These are phyloP conservation scores for Heliconius sara DNA, from an alignment of 2,888 invertebrate species.

Conservation along the genomic window DNA sequence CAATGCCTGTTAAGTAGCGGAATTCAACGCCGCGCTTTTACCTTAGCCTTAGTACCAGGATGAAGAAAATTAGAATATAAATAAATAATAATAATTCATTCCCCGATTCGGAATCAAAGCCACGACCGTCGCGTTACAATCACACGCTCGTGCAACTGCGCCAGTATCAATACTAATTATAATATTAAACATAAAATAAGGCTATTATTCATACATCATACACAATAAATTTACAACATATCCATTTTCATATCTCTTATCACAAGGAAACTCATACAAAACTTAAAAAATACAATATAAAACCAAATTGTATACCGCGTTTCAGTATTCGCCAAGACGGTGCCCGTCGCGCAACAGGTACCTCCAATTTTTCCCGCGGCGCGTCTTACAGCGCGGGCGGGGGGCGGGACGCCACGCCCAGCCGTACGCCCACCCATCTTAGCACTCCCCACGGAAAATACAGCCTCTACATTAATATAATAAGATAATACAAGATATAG, in stretches of 20 bases:
- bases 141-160: too few species aligned
- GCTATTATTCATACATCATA: not conserved
- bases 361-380: conserved; percentile 65
- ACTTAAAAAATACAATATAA: not conserved
- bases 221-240: not conserved
- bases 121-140: too few species aligned
- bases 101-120: too few species aligned
- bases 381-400: conserved; percentile 66
- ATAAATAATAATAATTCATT: too few species aligned
- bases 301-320: too few species aligned
- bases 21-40: too few species aligned
- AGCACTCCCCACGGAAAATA: conserved; percentile 48
- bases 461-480: conserved; percentile 23
- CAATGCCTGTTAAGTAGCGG: too few species aligned
- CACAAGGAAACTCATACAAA: not conserved
- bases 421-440: conserved; percentile 72
- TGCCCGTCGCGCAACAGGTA: conserved; percentile 65
- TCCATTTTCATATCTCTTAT: not conserved
- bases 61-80: too few species aligned
- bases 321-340: conserved; percentile 20
- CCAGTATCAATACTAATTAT: too few species aligned
- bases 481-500: not conserved
- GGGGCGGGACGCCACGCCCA: conserved; percentile 71
- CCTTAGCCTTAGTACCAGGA: too few species aligned
- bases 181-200: not conserved